Evolutionary conservation across 2,113 vertebrate genomes (phyloP).

Genomic region (Dipodomys spectabilis): DNA sequence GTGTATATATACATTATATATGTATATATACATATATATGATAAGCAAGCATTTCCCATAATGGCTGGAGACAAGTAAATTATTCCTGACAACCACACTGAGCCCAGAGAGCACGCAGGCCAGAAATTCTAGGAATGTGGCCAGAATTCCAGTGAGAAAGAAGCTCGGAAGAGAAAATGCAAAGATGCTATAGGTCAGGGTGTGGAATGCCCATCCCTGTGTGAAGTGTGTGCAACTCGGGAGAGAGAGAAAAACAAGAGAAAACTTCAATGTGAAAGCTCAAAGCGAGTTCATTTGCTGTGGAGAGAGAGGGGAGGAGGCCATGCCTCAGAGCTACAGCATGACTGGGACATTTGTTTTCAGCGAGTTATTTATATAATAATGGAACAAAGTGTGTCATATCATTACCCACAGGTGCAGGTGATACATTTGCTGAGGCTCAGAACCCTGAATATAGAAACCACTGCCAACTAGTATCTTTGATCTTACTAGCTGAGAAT

Average conservation of each 20-base stretch:
- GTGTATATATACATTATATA: not conserved
- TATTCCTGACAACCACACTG: conserved; percentile 4
- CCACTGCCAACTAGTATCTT: not conserved
- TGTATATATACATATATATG: too few species aligned
- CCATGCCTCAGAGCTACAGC: not conserved
- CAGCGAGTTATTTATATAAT: not conserved
- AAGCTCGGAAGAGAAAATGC: not conserved
- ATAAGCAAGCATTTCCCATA: conserved; percentile 38
- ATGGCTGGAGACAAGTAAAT: not conserved
- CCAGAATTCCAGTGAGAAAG: not conserved
- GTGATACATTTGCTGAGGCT: not conserved
- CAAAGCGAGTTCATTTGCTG: not conserved
- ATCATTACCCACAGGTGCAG: not conserved
- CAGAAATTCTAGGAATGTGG: not conserved
- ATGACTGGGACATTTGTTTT: not conserved
- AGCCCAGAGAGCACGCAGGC: not conserved
- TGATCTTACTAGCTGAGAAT: not conserved
- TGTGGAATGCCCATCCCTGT: not conserved
- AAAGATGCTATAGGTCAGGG: not conserved
- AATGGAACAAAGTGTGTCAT: conserved; percentile 1
- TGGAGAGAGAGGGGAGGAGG: not conserved
- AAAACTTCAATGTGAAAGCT: not conserved
- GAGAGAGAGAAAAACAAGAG: not conserved
- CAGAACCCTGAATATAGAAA: not conserved
- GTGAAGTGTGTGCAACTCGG: not conserved